Conservation (phyloP, 2,888 invertebrate species). For the Horisme vitalbata region DNA sequence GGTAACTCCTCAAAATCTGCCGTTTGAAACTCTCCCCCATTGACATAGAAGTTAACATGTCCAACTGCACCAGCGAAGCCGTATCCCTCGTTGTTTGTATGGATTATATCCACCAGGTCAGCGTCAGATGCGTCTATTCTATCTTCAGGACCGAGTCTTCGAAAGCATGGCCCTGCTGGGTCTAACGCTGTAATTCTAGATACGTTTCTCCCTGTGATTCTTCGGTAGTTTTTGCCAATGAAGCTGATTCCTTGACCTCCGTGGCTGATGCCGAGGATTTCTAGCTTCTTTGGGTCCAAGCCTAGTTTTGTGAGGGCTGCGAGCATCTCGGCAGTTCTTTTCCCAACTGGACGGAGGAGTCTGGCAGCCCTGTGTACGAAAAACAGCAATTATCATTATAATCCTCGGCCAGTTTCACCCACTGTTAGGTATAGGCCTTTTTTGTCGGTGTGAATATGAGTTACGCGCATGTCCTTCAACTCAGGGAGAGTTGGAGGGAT, state of each 20-base stretch:
- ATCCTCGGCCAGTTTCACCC: too few species aligned
- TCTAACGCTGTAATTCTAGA: constrained; percentile 36
- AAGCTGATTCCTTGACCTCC: constrained; percentile 38
- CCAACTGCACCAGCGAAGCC: constrained; percentile 39
- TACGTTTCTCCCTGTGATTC: constrained; percentile 35
- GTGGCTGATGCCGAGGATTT: constrained; percentile 35
- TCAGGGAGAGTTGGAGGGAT: too few species aligned
- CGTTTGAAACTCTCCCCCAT: constrained; percentile 43
- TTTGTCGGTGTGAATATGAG: too few species aligned
- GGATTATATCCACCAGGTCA: constrained; percentile 36
- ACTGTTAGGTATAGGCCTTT: too few species aligned
- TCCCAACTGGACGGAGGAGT: constrained; percentile 31
- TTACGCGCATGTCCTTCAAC: too few species aligned
- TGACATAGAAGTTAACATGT: constrained; percentile 41
- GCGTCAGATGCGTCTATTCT: constrained; percentile 39
- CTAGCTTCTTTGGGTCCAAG: constrained; percentile 35
- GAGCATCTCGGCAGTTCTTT: constrained; percentile 35
- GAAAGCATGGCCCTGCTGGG: constrained; percentile 39
- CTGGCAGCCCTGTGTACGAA: constrained; percentile 26
- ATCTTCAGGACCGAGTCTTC: constrained; percentile 33
- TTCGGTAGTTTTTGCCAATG: constrained; percentile 34
- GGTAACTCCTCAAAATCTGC: constrained; percentile 24
- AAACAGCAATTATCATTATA: too few species aligned
- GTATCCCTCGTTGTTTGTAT: constrained; percentile 37
- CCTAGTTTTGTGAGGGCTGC: constrained; percentile 30